phyloP scores from a whole-genome alignment of 2,888 invertebrate genomes.

The Hydrotaea diabolus region DNA sequence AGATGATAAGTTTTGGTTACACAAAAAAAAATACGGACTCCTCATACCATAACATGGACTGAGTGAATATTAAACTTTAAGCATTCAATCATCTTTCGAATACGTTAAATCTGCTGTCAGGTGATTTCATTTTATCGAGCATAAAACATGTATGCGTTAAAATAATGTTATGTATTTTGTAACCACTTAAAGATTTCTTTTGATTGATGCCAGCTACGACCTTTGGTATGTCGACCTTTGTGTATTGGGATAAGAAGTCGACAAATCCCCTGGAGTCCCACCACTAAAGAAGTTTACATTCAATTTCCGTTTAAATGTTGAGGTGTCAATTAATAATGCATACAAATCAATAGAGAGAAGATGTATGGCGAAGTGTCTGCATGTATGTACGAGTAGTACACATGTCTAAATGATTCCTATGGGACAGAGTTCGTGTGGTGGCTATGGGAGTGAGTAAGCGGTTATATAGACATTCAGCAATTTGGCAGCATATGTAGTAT shows the following conservation, averaged over 20 bases:
- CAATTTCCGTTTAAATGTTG: constrained; percentile 28
- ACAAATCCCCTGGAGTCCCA: constrained; percentile 25
- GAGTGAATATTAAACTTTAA: too few relatives aligned
- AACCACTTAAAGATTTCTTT: constrained; percentile 34
- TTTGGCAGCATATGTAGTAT: too few relatives aligned
- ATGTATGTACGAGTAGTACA: background rate
- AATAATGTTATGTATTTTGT: constrained; percentile 1
- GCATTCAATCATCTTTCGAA: too few relatives aligned
- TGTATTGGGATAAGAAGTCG: constrained; percentile 1
- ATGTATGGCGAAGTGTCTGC: too few relatives aligned
- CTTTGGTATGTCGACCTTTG: constrained; percentile 19
- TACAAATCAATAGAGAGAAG: too few relatives aligned
- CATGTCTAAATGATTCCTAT: background rate
- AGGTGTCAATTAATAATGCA: constrained; percentile 19
- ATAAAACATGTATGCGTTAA: constrained; percentile 27
- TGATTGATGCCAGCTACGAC: constrained; percentile 16
- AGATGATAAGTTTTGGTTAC: too few relatives aligned
- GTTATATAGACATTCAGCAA: too few relatives aligned
- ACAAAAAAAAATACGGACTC: too few relatives aligned
- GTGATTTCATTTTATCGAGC: constrained; percentile 6
- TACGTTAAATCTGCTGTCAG: background rate
- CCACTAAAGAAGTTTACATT: background rate
- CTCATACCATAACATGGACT: too few relatives aligned
- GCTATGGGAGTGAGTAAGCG: background rate
- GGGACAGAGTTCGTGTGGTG: background rate